A percentile compares a stretch with the other conserved stretches of the same genome.
Evolutionary conservation across 1,140 invertebrate species (phyloP).

Genomic region (Ips nitidus): DNA sequence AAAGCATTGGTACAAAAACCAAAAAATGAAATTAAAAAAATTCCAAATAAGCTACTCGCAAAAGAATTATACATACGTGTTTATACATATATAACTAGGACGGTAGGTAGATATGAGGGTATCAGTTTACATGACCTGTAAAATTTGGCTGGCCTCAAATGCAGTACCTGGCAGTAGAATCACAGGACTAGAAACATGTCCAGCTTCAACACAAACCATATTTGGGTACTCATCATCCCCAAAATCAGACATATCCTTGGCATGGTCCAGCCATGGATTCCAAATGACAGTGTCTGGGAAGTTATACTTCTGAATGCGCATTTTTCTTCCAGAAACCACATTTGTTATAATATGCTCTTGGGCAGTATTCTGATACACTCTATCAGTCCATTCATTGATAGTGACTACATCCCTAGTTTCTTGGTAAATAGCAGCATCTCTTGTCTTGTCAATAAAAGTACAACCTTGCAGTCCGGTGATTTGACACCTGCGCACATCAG

Average conservation of each 20-base stretch:
- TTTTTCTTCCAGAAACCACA: constrained; percentile 86
- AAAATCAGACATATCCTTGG: constrained; percentile 89
- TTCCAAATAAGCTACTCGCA: background rate
- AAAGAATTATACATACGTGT: background rate
- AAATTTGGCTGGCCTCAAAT: constrained; percentile 84
- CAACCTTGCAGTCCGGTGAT: constrained; percentile 89
- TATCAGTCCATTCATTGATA: constrained; percentile 88
- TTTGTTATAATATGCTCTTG: constrained; percentile 91
- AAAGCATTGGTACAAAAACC: background rate
- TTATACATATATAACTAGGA: constrained; percentile 7
- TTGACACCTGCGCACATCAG: constrained; percentile 86
- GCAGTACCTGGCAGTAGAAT: constrained; percentile 83
- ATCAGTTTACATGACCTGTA: constrained; percentile 64
- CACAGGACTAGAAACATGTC: constrained; percentile 82
- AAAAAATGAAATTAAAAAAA: background rate
- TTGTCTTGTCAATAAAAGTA: constrained; percentile 91
- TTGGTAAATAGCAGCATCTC: constrained; percentile 79
- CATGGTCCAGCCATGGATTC: constrained; percentile 95
- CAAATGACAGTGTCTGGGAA: constrained; percentile 94
- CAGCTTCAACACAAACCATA: constrained; percentile 94
- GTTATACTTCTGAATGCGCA: constrained; percentile 91
- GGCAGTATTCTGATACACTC: constrained; percentile 90
- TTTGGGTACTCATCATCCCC: constrained; percentile 93
- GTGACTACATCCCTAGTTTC: constrained; percentile 87
- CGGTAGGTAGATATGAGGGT: constrained; percentile 4